Evolutionary conservation across 2,113 vertebrate genomes (phyloP), one percentile per base, ranked within the genome.

Genomic region (Athene noctua): DNA sequence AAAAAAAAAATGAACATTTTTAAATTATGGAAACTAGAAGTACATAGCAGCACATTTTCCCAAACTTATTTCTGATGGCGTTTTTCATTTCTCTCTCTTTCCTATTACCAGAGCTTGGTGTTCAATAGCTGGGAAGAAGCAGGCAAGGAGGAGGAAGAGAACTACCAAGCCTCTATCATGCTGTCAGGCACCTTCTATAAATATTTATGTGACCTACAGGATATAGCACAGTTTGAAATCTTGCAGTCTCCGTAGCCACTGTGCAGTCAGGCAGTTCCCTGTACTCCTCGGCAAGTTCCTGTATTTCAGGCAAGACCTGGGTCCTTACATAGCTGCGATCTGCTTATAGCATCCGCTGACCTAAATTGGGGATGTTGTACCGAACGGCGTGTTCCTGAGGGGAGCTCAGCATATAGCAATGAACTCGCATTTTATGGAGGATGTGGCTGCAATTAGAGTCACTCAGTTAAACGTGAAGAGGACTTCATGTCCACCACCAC

Each of bases 171-270:
- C 72, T 42, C 61, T 74, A 7, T 32, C 70, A 15, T 7, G 66
- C 86, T 63, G 62, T 72, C 88, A 87, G 82, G 86, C 80, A 78
- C 86, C 88, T 86, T 84, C 90, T 92, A 27, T 22, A 67, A 91
- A 79, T 89, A 68, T 23, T 92, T 25, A 4, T 2, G 44, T 86
- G 90, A 84, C 85, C 93, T 88, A 19, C 54, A 38, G 85, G 90
- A 86, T 77, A 21, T 7, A 49, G 75, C 82, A 29, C 34, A 18
- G 67, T 29, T 63, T 15, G 75, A 58, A 40, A 49, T 40, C 59
- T 49, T 18, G 6, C 79, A 44, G 78, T 5, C 73, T 51, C 77
- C 0, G 0, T 49, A 83, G 85, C 81, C 81, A 46, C 88, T 9
- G 25, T n/a, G 57, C 79, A 71, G 36, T 40, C 78, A 46, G 25